A percentile compares a stretch with the other conserved stretches of the same genome.
Evolutionary conservation across 2,888 invertebrate genomes (phyloP).

Genomic region (Cryptophagus acutangulus): DNA sequence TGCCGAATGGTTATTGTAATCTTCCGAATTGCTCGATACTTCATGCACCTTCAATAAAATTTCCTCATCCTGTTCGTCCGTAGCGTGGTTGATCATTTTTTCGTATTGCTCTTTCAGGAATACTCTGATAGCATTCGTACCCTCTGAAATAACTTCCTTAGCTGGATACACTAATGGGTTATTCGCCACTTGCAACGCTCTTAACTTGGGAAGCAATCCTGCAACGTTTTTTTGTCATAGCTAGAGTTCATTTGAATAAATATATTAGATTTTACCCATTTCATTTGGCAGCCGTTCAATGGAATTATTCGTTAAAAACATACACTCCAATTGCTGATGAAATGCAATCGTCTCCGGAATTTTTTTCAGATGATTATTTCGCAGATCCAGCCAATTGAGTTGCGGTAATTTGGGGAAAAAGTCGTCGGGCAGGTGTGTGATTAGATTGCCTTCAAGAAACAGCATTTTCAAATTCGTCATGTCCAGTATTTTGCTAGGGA

Average conservation of each 20-base stretch:
- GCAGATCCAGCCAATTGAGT: constrained; percentile 61
- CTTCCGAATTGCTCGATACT: constrained; percentile 11
- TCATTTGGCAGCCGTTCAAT: constrained; percentile 58
- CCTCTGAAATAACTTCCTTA: constrained; percentile 51
- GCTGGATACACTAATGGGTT: constrained; percentile 61
- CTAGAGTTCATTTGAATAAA: constrained; percentile 5
- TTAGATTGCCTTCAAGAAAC: constrained; percentile 55
- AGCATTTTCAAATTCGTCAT: constrained; percentile 49
- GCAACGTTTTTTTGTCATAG: constrained; percentile 10
- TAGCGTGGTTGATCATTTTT: constrained; percentile 14
- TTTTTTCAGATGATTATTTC: constrained; percentile 55
- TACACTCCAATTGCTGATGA: constrained; percentile 57
- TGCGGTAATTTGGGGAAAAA: constrained; percentile 54
- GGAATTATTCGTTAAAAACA: constrained; percentile 60
- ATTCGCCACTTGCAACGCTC: constrained; percentile 56
- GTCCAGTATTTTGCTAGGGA: constrained; percentile 38
- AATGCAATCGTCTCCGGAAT: constrained; percentile 56
- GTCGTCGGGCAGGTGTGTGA: constrained; percentile 53
- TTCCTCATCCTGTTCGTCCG: constrained; percentile 14
- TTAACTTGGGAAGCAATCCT: constrained; percentile 55
- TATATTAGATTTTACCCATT: constrained; percentile 49
- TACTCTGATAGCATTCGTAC: constrained; percentile 43
- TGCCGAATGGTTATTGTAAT: neutral
- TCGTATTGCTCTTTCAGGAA: constrained; percentile 40
- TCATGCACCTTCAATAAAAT: constrained; percentile 15